Conservation (phyloP, 2,797 vertebrate species). For the Orestias chungarensis region DNA sequence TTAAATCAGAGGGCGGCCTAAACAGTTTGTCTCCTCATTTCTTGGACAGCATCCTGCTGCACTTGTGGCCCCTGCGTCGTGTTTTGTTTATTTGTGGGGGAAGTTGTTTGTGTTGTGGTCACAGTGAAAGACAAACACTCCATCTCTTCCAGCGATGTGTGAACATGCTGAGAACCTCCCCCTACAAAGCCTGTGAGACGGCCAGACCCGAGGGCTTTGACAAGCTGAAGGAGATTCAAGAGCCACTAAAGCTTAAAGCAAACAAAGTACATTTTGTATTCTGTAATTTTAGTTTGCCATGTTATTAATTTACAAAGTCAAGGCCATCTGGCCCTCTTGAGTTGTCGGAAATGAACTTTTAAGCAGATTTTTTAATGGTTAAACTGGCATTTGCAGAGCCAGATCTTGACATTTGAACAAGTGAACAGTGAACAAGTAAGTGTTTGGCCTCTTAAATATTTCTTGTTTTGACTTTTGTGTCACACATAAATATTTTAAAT, state of each 20-base stretch:
- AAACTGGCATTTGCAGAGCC: background rate
- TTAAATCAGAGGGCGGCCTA: slow-evolving; percentile 23
- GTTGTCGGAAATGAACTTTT: background rate
- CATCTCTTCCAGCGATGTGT: slow-evolving; percentile 62
- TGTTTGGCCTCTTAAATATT: background rate
- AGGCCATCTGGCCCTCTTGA: background rate
- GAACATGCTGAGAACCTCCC: slow-evolving; percentile 57
- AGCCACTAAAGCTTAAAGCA: background rate
- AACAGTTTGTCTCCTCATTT: slow-evolving; percentile 27
- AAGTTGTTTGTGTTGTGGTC: slow-evolving; percentile 76
- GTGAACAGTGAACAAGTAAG: background rate
- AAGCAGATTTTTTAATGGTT: background rate
- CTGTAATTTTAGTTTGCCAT: slow-evolving; percentile 9
- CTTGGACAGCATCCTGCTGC: slow-evolving; percentile 59
- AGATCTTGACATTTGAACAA: background rate
- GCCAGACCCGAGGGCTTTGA: slow-evolving; percentile 39
- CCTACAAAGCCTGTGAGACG: slow-evolving; percentile 41
- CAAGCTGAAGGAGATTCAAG: slow-evolving; percentile 25
- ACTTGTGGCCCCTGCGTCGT: slow-evolving; percentile 57
- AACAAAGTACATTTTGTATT: slow-evolving; percentile 11
- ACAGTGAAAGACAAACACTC: slow-evolving; percentile 72
- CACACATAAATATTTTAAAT: too few species aligned
- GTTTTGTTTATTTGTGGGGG: slow-evolving; percentile 73
- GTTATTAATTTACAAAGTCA: slow-evolving; percentile 8
- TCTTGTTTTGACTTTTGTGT: background rate